phyloP scores from a whole-genome alignment of 2,797 vertebrate species.

The Sebastiscus tertius region DNA sequence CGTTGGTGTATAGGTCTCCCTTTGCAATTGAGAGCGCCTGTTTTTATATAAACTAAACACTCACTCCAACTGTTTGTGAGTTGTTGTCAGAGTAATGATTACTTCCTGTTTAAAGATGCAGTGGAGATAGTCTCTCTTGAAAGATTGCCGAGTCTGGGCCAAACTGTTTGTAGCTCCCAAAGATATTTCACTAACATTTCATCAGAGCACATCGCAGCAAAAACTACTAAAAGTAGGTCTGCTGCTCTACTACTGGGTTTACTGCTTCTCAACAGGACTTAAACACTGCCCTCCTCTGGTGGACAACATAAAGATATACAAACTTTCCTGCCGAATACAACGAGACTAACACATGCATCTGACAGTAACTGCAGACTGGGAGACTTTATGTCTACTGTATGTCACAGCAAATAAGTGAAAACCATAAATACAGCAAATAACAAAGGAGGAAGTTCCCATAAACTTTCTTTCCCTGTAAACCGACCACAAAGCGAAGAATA shows the following conservation, averaged over 20 bases:
- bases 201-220: background rate
- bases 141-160: conserved; percentile 29
- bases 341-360: background rate
- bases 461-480: conserved; percentile 9
- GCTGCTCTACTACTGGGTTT: background rate
- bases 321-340: conserved; percentile 4
- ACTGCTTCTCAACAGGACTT: background rate
- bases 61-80: conserved; percentile 45
- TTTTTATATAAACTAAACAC: conserved; percentile 56
- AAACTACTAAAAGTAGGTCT: background rate
- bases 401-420: conserved; percentile 10
- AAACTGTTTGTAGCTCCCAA: conserved; percentile 31
- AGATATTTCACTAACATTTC: conserved; percentile 42
- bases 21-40: conserved; percentile 19
- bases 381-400: conserved; percentile 25
- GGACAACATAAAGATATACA: conserved; percentile 4
- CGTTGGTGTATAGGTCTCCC: background rate
- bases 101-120: conserved; percentile 81
- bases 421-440: conserved; percentile 26
- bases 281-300: conserved; percentile 65
- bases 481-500: conserved; percentile 40
- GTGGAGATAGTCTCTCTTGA: conserved; percentile 56
- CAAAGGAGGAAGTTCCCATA: conserved; percentile 37
- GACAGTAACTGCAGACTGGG: background rate
- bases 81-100: conserved; percentile 69